A percentile compares a stretch with the other conserved stretches of the same genome.
These are phyloP conservation scores for Macaca nemestrina DNA, from an alignment of 2,113 vertebrate species.

Conservation along the genomic window DNA sequence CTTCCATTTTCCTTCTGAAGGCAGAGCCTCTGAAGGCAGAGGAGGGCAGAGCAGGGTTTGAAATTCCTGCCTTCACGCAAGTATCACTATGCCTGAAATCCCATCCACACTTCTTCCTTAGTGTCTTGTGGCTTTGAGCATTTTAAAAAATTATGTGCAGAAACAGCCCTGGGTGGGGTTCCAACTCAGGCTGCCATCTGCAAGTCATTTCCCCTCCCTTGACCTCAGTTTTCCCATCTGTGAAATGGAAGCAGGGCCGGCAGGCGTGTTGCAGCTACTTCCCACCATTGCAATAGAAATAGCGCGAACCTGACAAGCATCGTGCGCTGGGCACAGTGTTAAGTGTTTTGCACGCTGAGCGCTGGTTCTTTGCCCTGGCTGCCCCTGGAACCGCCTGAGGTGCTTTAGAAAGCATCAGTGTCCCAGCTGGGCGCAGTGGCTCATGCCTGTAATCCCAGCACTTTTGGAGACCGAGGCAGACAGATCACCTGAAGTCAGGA, in stretches of 20 bases:
- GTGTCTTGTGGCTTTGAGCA: background rate
- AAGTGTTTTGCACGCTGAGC: accelerated
- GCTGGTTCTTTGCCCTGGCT: background rate
- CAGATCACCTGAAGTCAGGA: background rate
- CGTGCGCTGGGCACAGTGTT: accelerated
- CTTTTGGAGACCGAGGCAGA: background rate
- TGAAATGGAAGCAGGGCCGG: background rate
- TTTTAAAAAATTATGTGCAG: background rate
- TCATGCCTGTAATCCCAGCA: background rate
- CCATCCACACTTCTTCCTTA: background rate
- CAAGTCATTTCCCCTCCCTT: background rate
- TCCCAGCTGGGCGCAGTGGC: accelerated
- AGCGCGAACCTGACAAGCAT: accelerated
- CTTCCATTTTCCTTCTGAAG: background rate
- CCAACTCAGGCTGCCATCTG: background rate
- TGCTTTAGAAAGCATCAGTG: background rate
- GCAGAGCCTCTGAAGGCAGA: no score
- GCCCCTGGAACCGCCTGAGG: no score
- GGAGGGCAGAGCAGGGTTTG: background rate
- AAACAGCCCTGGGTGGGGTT: background rate
- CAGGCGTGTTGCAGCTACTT: accelerated
- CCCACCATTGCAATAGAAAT: background rate
- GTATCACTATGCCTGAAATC: accelerated
- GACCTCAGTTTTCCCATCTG: background rate
- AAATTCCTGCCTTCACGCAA: background rate